Evolutionary conservation across 2,113 vertebrate species (phyloP), one percentile per base, ranked within the genome.

Genomic region (Anguilla japonica): DNA sequence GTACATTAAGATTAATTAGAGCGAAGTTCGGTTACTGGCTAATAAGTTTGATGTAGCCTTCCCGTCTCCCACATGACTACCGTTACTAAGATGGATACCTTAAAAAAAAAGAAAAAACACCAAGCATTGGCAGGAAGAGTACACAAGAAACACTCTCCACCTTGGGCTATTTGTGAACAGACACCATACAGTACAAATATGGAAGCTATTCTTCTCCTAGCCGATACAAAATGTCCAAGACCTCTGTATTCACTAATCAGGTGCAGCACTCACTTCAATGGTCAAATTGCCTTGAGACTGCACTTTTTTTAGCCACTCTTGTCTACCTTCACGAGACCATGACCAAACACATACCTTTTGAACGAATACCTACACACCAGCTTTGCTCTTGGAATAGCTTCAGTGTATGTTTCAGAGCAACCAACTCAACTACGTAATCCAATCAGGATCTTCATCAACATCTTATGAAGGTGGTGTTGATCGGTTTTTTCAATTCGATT

Each of bases 1-100:
- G 53, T 88, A 43, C 81, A 83, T 71, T 86, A 86, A 71, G 81
- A 83, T 79, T 43, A 85, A 85, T 85, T 53, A 60, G 56, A 80
- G 39, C 14, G 29, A 22, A 71, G 22, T n/a, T 20, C n/a, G 71
- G 75, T 80, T 60, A 80, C 39, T 80, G 20, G 41, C 50, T 78
- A 78, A 71, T 41, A 84, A 34, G 57, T 50, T 84, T n/a, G 46
- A 67, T 84, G 41, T 78, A 84, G 84, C 67, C 43, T 29, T n/a
- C 41, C 50, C 6, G 26, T 84, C 63, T n/a, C 41, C 26, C 46
- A 84, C 41, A 75, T 34, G 29, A n/a, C 71, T 29, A 34, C 7
- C 2, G 71, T 26, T 75, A 75, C 71, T 34, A 75, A n/a, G 71
- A 75, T 11, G 71, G 20, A 14, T 75, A 75, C 8, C 43, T 46